phyloP scores from a whole-genome alignment of 2,888 invertebrate species.

The Yponomeuta cagnagella region DNA sequence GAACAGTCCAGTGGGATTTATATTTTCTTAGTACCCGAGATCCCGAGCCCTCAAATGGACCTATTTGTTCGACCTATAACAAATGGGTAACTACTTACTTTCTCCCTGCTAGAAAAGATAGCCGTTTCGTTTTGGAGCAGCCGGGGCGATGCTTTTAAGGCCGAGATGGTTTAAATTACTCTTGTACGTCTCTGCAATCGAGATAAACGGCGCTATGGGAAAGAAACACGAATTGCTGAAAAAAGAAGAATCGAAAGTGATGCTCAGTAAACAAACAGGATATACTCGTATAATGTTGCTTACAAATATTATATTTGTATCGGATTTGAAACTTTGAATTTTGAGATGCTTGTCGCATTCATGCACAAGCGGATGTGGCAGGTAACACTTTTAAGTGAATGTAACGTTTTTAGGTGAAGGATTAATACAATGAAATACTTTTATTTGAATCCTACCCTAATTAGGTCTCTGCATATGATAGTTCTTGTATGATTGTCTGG shows the following conservation, averaged over 20 bases:
- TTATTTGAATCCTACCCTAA: too few relatives aligned
- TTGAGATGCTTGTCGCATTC: too few relatives aligned
- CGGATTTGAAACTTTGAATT: too few relatives aligned
- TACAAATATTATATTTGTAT: too few relatives aligned
- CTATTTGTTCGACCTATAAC: constrained; percentile 1
- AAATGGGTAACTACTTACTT: not conserved
- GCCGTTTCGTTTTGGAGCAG: not conserved
- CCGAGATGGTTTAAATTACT: constrained; percentile 1
- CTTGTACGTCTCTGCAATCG: not conserved
- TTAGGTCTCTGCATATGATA: too few relatives aligned
- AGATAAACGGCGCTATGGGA: not conserved
- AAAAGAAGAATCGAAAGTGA: not conserved
- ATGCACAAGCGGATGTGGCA: too few relatives aligned
- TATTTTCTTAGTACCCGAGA: not conserved
- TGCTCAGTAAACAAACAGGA: not conserved
- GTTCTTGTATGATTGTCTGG: too few relatives aligned
- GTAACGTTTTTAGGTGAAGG: too few relatives aligned
- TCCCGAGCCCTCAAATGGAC: not conserved
- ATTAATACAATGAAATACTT: too few relatives aligned
- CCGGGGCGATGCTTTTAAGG: not conserved
- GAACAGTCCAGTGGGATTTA: too few relatives aligned
- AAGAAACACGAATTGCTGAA: not conserved
- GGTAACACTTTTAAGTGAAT: too few relatives aligned
- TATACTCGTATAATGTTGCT: too few relatives aligned
- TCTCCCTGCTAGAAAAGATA: not conserved